These are phyloP conservation scores for Murina feae DNA, from an alignment of 2,113 vertebrate species.

Conservation along the genomic window DNA sequence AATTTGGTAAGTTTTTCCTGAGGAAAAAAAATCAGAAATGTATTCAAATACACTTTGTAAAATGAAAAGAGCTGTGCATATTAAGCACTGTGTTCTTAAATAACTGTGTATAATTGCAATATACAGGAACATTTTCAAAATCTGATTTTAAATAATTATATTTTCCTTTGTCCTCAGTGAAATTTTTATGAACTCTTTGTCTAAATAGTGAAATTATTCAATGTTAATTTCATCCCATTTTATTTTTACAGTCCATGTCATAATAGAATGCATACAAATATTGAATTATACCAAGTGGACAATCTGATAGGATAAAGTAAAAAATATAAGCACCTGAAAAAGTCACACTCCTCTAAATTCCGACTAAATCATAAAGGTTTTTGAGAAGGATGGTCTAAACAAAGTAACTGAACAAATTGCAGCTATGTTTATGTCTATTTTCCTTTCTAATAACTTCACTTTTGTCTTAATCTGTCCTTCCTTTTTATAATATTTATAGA, in stretches of 20 bases:
- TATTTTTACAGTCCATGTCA: neutral
- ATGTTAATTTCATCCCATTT: neutral
- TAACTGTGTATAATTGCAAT: neutral
- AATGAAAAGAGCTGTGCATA: neutral
- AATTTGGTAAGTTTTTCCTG: neutral
- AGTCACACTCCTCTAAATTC: neutral
- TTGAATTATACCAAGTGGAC: neutral
- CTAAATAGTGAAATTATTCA: neutral
- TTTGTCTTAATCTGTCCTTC: neutral
- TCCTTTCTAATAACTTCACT: neutral
- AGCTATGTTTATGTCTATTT: neutral
- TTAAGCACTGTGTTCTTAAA: neutral
- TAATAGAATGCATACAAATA: neutral
- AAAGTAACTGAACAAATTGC: neutral
- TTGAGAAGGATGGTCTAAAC: neutral
- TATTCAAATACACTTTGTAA: neutral
- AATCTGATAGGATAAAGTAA: neutral
- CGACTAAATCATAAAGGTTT: neutral
- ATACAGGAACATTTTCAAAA: neutral
- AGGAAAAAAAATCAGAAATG: neutral
- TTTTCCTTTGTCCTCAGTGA: neutral
- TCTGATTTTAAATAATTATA: neutral
- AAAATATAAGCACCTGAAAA: neutral
- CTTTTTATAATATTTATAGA: neutral
- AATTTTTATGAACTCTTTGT: neutral